A percentile compares a stretch with the other conserved stretches of the same genome.
These are phyloP conservation scores for Hemichromis elongatus DNA, from an alignment of 2,113 vertebrate species.

Conservation along the genomic window DNA sequence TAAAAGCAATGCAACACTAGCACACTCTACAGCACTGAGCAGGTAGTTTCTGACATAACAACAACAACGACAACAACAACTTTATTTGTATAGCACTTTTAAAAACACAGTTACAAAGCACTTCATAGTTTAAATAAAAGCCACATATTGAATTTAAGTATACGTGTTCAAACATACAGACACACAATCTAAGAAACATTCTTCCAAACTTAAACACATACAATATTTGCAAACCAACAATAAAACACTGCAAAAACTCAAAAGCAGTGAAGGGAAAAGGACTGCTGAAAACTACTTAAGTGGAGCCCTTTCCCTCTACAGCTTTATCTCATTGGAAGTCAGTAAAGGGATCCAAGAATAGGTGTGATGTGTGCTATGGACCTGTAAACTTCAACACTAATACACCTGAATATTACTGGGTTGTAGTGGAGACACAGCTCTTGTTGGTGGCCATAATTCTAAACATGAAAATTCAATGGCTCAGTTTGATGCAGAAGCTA, in stretches of 20 bases:
- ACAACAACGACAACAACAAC: not conserved
- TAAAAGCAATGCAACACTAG: not conserved
- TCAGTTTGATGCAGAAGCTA: not conserved
- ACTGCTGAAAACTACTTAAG: not conserved
- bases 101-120: not conserved
- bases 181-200: not conserved
- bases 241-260: too few species aligned
- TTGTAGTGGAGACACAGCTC: not conserved
- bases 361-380: not conserved
- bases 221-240: not conserved
- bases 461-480: not conserved
- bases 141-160: not conserved
- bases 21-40: not conserved
- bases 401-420: not conserved
- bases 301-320: not conserved
- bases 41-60: not conserved
- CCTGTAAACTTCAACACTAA: not conserved
- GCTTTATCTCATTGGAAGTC: not conserved
- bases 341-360: not conserved
- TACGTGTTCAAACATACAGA: not conserved
- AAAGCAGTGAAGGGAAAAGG: rapidly evolving
- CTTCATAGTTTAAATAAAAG: not conserved
- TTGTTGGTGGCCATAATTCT: rapidly evolving
- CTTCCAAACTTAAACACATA: not conserved
- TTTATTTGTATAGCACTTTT: not conserved